Percentiles rank a stretch among this genome's conserved stretches.
Conservation (phyloP, 2,797 vertebrate species). For the Sciurus carolinensis region DNA sequence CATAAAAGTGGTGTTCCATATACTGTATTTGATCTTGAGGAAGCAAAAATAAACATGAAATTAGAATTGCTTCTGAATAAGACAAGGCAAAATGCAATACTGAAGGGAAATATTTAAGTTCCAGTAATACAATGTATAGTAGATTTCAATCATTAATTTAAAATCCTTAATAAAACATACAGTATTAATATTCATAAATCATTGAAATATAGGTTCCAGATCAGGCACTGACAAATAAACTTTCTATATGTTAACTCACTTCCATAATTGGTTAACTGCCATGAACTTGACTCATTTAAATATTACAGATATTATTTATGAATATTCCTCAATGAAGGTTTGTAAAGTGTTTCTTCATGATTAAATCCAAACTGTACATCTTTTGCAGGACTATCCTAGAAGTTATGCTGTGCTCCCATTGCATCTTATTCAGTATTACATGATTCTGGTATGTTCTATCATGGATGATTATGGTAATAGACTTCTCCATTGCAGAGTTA, state of each 20-base stretch:
- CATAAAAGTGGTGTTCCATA: not conserved
- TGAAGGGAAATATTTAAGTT: not conserved
- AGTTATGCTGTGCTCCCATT: not conserved
- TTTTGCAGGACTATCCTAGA: not conserved
- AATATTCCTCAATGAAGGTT: accelerated
- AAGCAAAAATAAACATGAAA: not conserved
- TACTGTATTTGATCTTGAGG: not conserved
- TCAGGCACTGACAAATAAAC: not conserved
- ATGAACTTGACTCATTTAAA: not conserved
- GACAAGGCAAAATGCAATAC: not conserved
- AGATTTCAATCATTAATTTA: not conserved
- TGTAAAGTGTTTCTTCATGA: not conserved
- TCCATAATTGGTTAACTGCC: not conserved
- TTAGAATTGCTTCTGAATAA: not conserved
- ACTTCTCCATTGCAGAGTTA: not conserved
- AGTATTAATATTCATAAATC: not conserved
- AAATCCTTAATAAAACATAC: not conserved
- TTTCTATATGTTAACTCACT: not conserved
- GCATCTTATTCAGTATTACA: not conserved
- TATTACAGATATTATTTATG: not conserved
- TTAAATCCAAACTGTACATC: not conserved
- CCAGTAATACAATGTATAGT: not conserved
- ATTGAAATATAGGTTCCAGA: not conserved
- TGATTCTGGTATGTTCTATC: not conserved
- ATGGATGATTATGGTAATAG: not conserved